These are phyloP conservation scores for Desmodus rotundus DNA, from an alignment of 2,113 vertebrate species.

Conservation along the genomic window DNA sequence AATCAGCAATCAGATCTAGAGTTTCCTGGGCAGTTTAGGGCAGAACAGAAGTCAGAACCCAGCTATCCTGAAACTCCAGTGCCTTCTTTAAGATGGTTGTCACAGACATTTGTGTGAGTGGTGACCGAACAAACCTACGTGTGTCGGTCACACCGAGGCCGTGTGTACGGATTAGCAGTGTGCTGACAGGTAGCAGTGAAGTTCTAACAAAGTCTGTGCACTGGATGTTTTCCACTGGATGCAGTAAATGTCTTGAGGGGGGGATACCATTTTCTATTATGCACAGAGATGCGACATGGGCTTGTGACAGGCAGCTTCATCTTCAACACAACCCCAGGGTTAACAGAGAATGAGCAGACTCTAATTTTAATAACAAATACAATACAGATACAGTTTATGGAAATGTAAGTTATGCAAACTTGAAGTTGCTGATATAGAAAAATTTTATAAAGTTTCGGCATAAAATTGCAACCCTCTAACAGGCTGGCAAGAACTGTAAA, in stretches of 20 bases:
- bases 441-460: background rate
- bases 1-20: background rate
- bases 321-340: background rate
- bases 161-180: background rate
- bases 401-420: background rate
- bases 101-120: background rate
- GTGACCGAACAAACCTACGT: background rate
- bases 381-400: background rate
- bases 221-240: background rate
- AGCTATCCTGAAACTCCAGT: background rate
- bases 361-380: background rate
- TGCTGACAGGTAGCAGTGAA: background rate
- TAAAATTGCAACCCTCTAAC: conserved; percentile 2
- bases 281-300: background rate
- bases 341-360: background rate
- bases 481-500: background rate
- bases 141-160: background rate
- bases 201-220: background rate
- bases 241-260: background rate
- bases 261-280: background rate
- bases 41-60: background rate
- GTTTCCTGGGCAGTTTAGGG: background rate
- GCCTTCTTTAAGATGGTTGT: background rate
- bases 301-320: background rate
- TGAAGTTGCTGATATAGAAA: background rate